Percentiles rank a stretch among this genome's conserved stretches.
phyloP scores from a whole-genome alignment of 2,888 invertebrate genomes.

The Formica aserva region DNA sequence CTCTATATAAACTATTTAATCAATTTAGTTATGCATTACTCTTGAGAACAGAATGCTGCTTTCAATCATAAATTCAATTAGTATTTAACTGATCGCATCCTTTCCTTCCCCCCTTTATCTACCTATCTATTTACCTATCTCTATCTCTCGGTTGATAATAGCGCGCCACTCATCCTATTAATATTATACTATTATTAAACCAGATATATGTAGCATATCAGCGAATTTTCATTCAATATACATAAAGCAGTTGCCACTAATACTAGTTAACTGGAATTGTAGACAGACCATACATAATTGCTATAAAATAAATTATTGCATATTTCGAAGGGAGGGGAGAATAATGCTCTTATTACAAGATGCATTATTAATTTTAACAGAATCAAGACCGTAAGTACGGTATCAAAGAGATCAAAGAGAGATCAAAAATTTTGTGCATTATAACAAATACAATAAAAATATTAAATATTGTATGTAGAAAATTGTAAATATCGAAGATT shows the following conservation, averaged over 20 bases:
- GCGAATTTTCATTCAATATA: constrained; percentile 28
- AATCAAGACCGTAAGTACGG: neutral
- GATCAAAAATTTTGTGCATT: neutral
- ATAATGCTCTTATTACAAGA: neutral
- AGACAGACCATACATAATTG: constrained; percentile 18
- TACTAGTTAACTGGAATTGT: constrained; percentile 7
- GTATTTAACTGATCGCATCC: constrained; percentile 42
- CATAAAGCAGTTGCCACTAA: constrained; percentile 30
- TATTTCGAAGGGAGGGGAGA: neutral
- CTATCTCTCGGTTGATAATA: constrained; percentile 20
- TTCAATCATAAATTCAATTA: constrained; percentile 54
- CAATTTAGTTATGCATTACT: constrained; percentile 28
- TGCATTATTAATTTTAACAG: constrained; percentile 11
- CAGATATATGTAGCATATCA: neutral
- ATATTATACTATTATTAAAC: constrained; percentile 38
- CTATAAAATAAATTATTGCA: constrained; percentile 5
- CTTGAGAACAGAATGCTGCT: constrained; percentile 36
- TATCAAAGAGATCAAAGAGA: neutral
- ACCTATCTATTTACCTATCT: neutral
- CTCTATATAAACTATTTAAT: constrained; percentile 10
- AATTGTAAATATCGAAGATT: neutral
- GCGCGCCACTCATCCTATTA: constrained; percentile 26
- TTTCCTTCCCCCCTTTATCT: neutral
- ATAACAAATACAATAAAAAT: neutral
- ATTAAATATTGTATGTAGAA: neutral